Base-by-base conservation (phyloP, 2,888 invertebrate species). In the Mechanitis mazaeus region DNA sequence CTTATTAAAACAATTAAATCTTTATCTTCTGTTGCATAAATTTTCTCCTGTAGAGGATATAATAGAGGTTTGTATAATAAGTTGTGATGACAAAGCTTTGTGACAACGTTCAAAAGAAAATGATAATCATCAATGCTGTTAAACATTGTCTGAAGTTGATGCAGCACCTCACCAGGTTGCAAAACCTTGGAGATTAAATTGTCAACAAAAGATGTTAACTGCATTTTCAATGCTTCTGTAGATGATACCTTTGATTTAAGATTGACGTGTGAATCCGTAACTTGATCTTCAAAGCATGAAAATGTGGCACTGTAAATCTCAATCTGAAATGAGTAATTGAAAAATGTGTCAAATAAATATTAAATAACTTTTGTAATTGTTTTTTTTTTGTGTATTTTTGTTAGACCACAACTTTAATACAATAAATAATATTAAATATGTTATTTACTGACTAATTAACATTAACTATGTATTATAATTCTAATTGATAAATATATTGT, bases 21-120 rank as follows among this genome's bases (percentile, higher is more conserved):
- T 62, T 69, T 68, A 70, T 80, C 71, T 65, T 78, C 73, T 59
- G 65, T 72, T 56, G 59, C 68, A 74, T 75, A 76, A 54, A 84
- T 73, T 75, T 74, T 78, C 70, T 81, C 84, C 73, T 88, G 87
- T 46, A 89, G 73, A 61, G 73, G 71, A 72, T 84, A 84, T 47
- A 87, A 70, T 59, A 85, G 68, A 38, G 78, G 68, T 71, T 88
- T 90, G 65, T 78, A 87, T 33, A 64, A 62, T 61, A 81, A 71
- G 71, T 77, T 80, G 57, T 76, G 72, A 63, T 81, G 74, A 71
- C 85, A 84, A 64, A 89, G 74, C 71, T 77, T 75, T 57, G 72
- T 68, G 59, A 76, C 76, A 59, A 71, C 68, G 62, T 79, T 73
- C 59, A 84, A 72, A 20, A 89, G 80, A 58, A 78, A 81, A 56